Conservation (phyloP, 2,797 vertebrate genomes). For the Argentina silus region DNA sequence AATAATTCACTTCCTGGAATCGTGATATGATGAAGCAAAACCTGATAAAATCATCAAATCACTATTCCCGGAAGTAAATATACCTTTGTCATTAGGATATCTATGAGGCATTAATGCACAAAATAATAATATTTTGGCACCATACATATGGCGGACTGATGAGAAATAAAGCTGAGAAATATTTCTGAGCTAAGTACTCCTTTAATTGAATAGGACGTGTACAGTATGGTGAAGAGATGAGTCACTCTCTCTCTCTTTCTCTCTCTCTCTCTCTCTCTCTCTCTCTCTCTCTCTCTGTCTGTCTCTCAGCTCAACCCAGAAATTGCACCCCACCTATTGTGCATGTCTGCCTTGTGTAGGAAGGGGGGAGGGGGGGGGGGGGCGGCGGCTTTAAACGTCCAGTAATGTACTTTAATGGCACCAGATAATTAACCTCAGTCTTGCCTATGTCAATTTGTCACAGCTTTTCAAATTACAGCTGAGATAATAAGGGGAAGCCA, state of each 20-base stretch:
- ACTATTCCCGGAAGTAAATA: too few species aligned
- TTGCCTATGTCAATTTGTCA: slow-evolving; percentile 44
- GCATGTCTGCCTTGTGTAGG: slow-evolving; percentile 10
- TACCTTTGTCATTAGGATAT: too few species aligned
- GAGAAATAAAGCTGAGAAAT: too few species aligned
- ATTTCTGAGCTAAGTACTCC: too few species aligned
- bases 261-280: too few species aligned
- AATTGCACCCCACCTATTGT: slow-evolving; percentile 35
- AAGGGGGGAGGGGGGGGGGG: neutral
- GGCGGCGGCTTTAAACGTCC: slow-evolving; percentile 24
- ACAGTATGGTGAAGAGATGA: slow-evolving; percentile 12
- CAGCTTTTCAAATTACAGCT: slow-evolving; percentile 41
- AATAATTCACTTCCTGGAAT: too few species aligned
- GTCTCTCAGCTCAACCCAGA: slow-evolving; percentile 20
- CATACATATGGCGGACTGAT: too few species aligned
- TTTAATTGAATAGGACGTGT: slow-evolving; percentile 39
- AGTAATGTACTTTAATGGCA: slow-evolving; percentile 56
- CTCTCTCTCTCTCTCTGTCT: neutral
- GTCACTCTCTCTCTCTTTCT: too few species aligned
- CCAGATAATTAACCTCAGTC: slow-evolving; percentile 51
- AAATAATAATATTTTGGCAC: too few species aligned
- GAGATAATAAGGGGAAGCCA: slow-evolving; percentile 35
- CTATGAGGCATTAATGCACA: too few species aligned
- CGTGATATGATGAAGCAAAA: too few species aligned
- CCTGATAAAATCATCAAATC: too few species aligned